These are phyloP conservation scores for Austrofundulus limnaeus DNA, from an alignment of 2,113 vertebrate species.

Conservation along the genomic window DNA sequence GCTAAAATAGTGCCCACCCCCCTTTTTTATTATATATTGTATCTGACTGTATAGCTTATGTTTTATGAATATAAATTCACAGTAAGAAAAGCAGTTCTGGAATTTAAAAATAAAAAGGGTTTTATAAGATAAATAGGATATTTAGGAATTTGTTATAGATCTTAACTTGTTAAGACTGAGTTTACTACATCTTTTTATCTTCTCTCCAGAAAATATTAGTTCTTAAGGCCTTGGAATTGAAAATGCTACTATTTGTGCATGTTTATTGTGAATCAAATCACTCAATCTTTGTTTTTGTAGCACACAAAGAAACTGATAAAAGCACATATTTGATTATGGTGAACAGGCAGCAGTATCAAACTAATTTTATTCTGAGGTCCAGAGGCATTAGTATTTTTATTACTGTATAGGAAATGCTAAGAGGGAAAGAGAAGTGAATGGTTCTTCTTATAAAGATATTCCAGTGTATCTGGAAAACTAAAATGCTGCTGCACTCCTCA, in stretches of 20 bases:
- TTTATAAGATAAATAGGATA: neutral
- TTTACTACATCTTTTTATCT: neutral
- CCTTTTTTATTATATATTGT: neutral
- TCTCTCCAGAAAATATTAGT: neutral
- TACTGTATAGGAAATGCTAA: conserved; percentile 22
- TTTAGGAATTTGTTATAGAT: too few species aligned
- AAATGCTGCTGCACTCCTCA: neutral
- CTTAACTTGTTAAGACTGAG: too few species aligned
- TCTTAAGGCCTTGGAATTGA: neutral
- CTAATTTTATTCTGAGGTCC: conserved; percentile 28
- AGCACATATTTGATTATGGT: conserved; percentile 6
- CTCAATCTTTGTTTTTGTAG: neutral
- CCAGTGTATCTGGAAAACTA: neutral
- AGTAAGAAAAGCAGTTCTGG: too few species aligned
- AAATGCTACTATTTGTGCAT: neutral
- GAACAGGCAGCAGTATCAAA: conserved; percentile 4
- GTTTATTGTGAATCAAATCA: neutral
- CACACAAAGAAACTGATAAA: neutral
- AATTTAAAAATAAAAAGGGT: too few species aligned
- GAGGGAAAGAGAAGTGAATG: conserved; percentile 12
- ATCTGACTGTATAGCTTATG: neutral
- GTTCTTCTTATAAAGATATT: conserved; percentile 20
- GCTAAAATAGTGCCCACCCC: neutral
- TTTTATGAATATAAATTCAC: neutral
- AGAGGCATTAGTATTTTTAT: conserved; percentile 24